phyloP scores from a whole-genome alignment of 2,797 vertebrate species.

The Catostomus latipinnis region DNA sequence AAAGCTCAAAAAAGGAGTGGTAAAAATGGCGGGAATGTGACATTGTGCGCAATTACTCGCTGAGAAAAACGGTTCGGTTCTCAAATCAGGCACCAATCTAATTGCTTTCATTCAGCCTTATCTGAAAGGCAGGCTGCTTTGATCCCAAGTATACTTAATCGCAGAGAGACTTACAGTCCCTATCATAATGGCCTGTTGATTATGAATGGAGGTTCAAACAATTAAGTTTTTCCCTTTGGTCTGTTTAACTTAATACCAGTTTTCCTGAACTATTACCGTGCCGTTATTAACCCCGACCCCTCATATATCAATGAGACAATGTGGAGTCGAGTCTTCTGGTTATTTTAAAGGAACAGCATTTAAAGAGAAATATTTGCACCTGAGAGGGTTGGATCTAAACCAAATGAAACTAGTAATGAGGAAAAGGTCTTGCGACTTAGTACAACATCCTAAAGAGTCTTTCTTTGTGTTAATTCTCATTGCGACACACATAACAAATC shows the following conservation, averaged over 20 bases:
- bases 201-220: conserved; percentile 56
- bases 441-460: conserved; percentile 37
- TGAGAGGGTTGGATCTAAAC: neutral
- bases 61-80: conserved; percentile 54
- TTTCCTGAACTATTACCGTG: conserved; percentile 53
- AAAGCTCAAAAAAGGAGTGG: conserved; percentile 42
- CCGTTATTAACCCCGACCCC: conserved; percentile 30
- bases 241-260: conserved; percentile 47
- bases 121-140: conserved; percentile 61
- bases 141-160: conserved; percentile 59
- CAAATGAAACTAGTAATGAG: neutral
- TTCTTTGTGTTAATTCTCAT: neutral
- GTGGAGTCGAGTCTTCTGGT: neutral
- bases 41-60: conserved; percentile 56
- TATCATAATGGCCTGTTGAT: conserved; percentile 63
- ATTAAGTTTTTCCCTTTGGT: conserved; percentile 54
- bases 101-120: conserved; percentile 64
- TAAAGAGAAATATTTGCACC: neutral
- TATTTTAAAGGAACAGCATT: neutral
- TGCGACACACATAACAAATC: conserved; percentile 20
- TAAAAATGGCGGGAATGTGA: conserved; percentile 46
- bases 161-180: conserved; percentile 56
- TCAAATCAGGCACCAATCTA: conserved; percentile 60
- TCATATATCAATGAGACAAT: conserved; percentile 21
- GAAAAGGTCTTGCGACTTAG: conserved; percentile 23